Evolutionary conservation across 2,888 invertebrate species (phyloP).

Genomic region (Drosophila flavopinicola): DNA sequence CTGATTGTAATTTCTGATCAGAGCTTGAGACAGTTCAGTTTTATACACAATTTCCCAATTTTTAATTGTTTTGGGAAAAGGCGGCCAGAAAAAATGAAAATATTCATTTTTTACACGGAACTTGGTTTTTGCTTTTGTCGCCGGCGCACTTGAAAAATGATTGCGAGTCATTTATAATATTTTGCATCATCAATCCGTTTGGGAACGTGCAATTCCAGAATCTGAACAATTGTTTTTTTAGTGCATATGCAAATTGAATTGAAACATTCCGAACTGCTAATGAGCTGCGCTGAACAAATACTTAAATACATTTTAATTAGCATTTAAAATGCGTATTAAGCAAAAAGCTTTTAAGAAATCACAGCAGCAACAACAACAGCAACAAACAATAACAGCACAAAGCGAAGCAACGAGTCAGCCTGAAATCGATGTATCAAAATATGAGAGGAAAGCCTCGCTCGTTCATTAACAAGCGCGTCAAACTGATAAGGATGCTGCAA

Average conservation of each 20-base stretch:
- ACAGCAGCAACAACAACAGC: slow-evolving; percentile 56
- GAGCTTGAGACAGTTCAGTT: too few species aligned
- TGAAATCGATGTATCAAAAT: slow-evolving; percentile 74
- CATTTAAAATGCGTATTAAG: slow-evolving; percentile 80
- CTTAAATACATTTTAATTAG: slow-evolving; percentile 80
- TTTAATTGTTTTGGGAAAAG: slow-evolving; percentile 78
- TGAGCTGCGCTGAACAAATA: slow-evolving; percentile 62
- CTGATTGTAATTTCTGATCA: too few species aligned
- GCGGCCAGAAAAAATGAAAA: slow-evolving; percentile 53
- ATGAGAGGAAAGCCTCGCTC: slow-evolving; percentile 64
- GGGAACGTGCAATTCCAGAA: slow-evolving; percentile 7
- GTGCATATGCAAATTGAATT: slow-evolving; percentile 38
- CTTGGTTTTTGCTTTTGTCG: slow-evolving; percentile 16
- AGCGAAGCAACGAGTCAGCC: slow-evolving; percentile 16
- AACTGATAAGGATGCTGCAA: slow-evolving; percentile 63
- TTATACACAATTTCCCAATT: slow-evolving; percentile 43
- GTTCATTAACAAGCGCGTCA: slow-evolving; percentile 79
- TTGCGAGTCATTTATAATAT: slow-evolving; percentile 47
- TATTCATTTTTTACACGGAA: slow-evolving; percentile 62
- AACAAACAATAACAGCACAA: slow-evolving; percentile 34
- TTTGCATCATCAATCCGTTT: slow-evolving; percentile 14
- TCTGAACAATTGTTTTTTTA: slow-evolving; percentile 14
- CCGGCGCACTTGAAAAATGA: slow-evolving; percentile 60
- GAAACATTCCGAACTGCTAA: slow-evolving; percentile 30
- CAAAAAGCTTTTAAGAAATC: slow-evolving; percentile 75